Base-by-base conservation (phyloP, 2,888 invertebrate species). In the Tuberolachnus salignus region DNA sequence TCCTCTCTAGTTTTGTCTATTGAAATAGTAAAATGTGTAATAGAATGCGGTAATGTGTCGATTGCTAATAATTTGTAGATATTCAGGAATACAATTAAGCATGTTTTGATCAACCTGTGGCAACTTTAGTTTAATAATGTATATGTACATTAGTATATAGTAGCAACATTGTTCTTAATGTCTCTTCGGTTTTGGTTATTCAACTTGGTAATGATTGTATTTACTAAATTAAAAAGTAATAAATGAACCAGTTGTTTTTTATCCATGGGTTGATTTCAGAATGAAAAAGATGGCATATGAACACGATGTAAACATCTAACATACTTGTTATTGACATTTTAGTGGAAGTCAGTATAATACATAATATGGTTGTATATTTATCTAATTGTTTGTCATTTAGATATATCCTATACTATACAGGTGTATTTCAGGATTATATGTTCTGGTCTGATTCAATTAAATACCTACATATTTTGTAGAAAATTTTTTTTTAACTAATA, bases 241-340 rank as follows among this genome's bases (percentile, higher is more conserved):
- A 74, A 74, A 74, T 74, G 64, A 74, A 74, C 64, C 74, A 64
- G 74, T 74, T 74, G 73, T 63, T 46, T 72, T n/a, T 63, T 63
- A 64, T 63, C 73, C 51, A 64, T 74, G 73, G 73, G 73, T 74
- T 74, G 34, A 49, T 74, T 74, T 74, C 73, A 74, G 73, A 74
- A 74, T 74, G 73, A 74, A 74, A 63, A 74, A 64, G 73, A 74
- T 74, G 73, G 53, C 51, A 64, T 74, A 74, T 63, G 73, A 74
- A 74, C 63, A 63, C 51, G 51, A 14, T 51, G 63, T 74, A 64
- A 64, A 74, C 42, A 64, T 74, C 34, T 51, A 34, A 63, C 13
- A 61, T 73, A 61, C 73, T 74, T 74, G 63, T 74, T 63, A 74
- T 74, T 64, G 42, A 53, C 21, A 53, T 42, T 44, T 74, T 44